Base-by-base conservation (phyloP, 2,113 vertebrate species). In the Hemichromis elongatus region DNA sequence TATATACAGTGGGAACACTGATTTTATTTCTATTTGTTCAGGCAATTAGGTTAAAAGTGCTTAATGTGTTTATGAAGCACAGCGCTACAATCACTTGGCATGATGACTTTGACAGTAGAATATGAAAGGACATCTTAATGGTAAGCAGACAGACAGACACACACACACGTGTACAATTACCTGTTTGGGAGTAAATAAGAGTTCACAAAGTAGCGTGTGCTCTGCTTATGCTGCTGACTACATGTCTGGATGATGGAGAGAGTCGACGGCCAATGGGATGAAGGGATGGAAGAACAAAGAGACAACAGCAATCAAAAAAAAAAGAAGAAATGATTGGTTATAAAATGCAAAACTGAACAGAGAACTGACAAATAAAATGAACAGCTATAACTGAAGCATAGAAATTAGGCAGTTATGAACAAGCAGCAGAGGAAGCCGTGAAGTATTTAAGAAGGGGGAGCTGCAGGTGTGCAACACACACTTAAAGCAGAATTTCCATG, bases 141-240 rank as follows among this genome's bases (percentile, higher is more conserved):
- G n/a, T n/a, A n/a, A 10, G 26, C 40, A 87, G 24, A 55, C 19
- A 88, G 3, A 85, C 63, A 55, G 6, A 81, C 14, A 80, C 3
- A 47, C 5, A 50, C 8, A 79, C 18, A 92, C 80, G 86, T 33
- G 68, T 59, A 88, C 75, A 89, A 79, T 96, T 94, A 95, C 94
- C 95, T 94, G 91, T 92, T 95, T 88, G 70, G 94, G 92, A 86
- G 42, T 84, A 93, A 93, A 91, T 93, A 85, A 63, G 53, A 50
- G 81, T 84, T 88, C 68, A 89, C 84, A 93, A 85, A 85, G 83
- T 81, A 16, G 81, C 81, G 55, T 63, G 82, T 3, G 52, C 79
- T 80, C 80, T 87, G 90, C 77, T 82, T 84, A 26, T 54, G 78
- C 90, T 86, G 92, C 63, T 59, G 84, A 90, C 93, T 95, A 95